These are phyloP conservation scores for Chloropsis cyanopogon DNA, from an alignment of 2,113 vertebrate species.

Conservation along the genomic window DNA sequence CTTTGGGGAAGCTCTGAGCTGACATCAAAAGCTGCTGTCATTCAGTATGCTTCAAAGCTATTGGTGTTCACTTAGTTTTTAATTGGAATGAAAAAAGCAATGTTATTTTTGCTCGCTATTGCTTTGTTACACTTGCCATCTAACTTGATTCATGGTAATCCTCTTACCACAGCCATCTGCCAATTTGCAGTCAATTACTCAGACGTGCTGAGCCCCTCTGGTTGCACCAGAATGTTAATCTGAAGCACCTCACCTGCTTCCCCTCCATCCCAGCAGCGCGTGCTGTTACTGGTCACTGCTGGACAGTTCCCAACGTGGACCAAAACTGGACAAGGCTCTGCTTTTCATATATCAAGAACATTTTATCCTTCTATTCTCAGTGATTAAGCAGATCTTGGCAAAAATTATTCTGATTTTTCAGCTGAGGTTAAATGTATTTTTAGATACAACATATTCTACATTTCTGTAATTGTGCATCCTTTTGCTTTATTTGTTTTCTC, in stretches of 20 bases:
- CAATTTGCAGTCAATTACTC: background rate
- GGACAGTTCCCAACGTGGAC: background rate
- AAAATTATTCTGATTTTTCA: background rate
- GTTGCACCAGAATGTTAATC: background rate
- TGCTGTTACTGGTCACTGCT: background rate
- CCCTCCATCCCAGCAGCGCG: background rate
- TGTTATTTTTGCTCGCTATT: background rate
- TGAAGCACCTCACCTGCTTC: background rate
- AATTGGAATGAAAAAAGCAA: background rate
- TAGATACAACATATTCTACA: background rate
- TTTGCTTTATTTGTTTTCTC: background rate
- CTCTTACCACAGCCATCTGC: slow-evolving; percentile 17
- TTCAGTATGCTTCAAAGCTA: background rate
- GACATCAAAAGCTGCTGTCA: background rate
- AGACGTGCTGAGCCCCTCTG: background rate
- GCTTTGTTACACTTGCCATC: slow-evolving; percentile 16
- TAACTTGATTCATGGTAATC: slow-evolving; percentile 10
- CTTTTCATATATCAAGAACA: background rate
- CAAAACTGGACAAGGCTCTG: background rate
- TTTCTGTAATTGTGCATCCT: background rate
- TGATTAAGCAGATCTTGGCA: background rate
- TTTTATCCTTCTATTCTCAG: background rate
- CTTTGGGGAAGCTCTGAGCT: background rate
- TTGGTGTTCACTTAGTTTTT: background rate
- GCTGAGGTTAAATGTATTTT: background rate